Evolutionary conservation across 37 sponge, comb jelly and placozoan genomes (phyloP), one percentile per base, ranked within the genome.

Genomic region (Aplysina aerophoba): DNA sequence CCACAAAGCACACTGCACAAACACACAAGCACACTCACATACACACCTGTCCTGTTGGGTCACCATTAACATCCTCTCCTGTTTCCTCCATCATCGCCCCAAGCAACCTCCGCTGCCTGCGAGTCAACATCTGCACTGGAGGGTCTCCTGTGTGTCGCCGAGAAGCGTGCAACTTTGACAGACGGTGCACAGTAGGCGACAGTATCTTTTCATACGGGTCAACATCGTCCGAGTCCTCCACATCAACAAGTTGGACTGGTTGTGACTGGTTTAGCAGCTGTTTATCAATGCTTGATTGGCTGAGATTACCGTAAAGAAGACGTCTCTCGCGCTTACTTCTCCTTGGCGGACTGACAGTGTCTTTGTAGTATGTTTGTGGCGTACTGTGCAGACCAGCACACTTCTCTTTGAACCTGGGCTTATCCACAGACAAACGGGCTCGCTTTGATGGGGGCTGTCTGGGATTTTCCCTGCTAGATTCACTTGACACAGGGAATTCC

Each of bases 161-260:
- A 12, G 22, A 38, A 50, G 17, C 63, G 17, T 44, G 72, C 21
- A 66, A 80, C 63, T 24, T 24, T 69, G 39, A 24, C 58, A 84
- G 21, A 13, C 54, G 33, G 14, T 83, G 68, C 17, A 34, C 25
- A 11, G 34, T 22, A 16, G 91, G 94, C 1, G 94, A 93, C 2
- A 93, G 80, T 0, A 93, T 72, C 61, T 90, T 93, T 80, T 93
- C 94, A 68, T 93, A 93, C 0, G 94, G 94, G 11, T 93, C 94
- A 85, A 93, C 13, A 15, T 79, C 88, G 41, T 93, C 94, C 84
- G 90, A 65, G 64, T 61, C 87, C 24, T 88, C 88, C 24, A 83
- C 73, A 8, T 37, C 41, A n/a, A 81, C 73, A 11, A 85, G 72
- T 6, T 58, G 41, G 13, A 44, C 36, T 0, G 78, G 64, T 15